Base-by-base conservation (phyloP, 2,888 invertebrate genomes). In the Aromia moschata region DNA sequence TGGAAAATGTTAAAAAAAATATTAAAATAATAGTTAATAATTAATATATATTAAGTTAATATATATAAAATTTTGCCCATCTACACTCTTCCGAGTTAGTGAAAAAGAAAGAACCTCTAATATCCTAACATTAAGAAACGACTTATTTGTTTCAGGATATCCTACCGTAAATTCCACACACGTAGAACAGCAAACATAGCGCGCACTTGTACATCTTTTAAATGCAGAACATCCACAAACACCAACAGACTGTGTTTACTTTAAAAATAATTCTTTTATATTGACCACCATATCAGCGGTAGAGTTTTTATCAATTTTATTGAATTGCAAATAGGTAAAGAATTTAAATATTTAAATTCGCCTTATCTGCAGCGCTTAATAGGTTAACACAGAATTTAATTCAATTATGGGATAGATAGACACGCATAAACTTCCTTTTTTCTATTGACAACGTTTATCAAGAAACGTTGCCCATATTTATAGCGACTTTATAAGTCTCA, bases 321-420 rank as follows among this genome's bases (percentile, higher is more conserved):
- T 38, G 49, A 49, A 49, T 49, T 49, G 49, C 25, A 38, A 49
- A 49, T 49, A 2, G 4, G 12, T n/a, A 0, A 16, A 14, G n/a
- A 18, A 33, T 36, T 18, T 33, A 33, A 36, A 18, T 33, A n/a
- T n/a, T n/a, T n/a, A 47, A 47, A 16, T n/a, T 10, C 11, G 3
- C 36, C 7, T 33, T 47, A 47, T 47, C 36, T 11, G 20, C 15
- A 7, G n/a, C 18, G 14, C 14, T 3, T 9, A 20, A 37, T 40
- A 15, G 14, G 38, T 49, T 49, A 25, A 49, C 49, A 49, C 17
- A 9, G 14, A 15, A 25, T 49, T 25, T n/a, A 11, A 25, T 40
- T 38, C 33, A 36, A 11, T 47, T 47, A 15, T 33, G 15, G 2
- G n/a, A n/a, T 11, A 45, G 25, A 30, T 3, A 10, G 11, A 9